Evolutionary conservation across 2,797 vertebrate species (phyloP).

Genomic region (Acropternis orthonyx): DNA sequence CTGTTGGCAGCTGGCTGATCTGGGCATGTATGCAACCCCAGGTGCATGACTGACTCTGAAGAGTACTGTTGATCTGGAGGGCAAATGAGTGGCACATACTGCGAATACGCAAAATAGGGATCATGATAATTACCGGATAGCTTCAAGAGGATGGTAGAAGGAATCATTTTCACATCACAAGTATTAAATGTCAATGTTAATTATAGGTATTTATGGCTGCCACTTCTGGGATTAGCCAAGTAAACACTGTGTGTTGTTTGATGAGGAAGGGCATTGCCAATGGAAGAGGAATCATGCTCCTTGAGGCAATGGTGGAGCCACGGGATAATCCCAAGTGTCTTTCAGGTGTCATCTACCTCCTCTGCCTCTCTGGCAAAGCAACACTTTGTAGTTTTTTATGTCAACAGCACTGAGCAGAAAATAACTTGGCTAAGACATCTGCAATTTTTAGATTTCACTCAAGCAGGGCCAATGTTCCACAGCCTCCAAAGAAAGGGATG

Average conservation of each 20-base stretch:
- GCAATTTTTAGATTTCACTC: neutral
- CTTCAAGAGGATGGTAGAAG: conserved; percentile 25
- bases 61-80: neutral
- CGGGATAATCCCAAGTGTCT: neutral
- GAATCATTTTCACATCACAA: neutral
- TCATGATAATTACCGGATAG: conserved; percentile 2
- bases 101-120: neutral
- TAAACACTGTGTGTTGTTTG: accelerated
- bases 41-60: neutral
- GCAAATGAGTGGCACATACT: neutral
- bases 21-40: neutral
- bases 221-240: conserved; percentile 35
- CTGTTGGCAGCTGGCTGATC: neutral
- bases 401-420: neutral
- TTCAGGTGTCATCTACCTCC: conserved; percentile 6
- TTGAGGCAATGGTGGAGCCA: neutral
- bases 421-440: neutral
- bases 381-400: neutral
- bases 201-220: conserved; percentile 23
- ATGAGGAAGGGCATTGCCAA: neutral
- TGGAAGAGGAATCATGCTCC: neutral
- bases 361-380: neutral
- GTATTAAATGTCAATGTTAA: conserved; percentile 42
- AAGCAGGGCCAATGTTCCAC: neutral
- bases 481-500: neutral